These are phyloP conservation scores for Vultur gryphus DNA, from an alignment of 2,797 vertebrate genomes.

Conservation along the genomic window DNA sequence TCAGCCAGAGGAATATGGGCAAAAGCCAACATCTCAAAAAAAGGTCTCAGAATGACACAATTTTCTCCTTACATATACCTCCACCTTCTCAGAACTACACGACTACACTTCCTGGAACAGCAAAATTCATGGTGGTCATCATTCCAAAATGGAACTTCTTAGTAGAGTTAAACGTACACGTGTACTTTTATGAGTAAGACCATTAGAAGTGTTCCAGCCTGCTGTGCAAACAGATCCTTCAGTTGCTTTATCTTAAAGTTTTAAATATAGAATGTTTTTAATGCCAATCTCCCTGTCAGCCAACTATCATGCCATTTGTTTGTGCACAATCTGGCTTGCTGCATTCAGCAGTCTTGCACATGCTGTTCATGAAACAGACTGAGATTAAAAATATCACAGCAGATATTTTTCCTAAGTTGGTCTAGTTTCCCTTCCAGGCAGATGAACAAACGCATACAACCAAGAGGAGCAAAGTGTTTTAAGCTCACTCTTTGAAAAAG, in stretches of 20 bases:
- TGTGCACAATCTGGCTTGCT: background rate
- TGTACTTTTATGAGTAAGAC: background rate
- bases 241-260: background rate
- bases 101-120: background rate
- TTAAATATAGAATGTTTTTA: background rate
- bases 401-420: background rate
- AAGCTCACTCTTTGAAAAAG: background rate
- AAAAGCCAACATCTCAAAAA: background rate
- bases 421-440: background rate
- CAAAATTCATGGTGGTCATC: background rate
- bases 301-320: background rate
- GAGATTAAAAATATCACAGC: constrained; percentile 22
- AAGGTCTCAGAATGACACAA: background rate
- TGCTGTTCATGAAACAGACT: background rate
- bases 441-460: background rate
- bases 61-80: background rate
- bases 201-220: background rate
- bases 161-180: rapidly evolving
- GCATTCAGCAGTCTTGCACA: constrained; percentile 8
- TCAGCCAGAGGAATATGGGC: background rate
- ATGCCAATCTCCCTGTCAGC: background rate
- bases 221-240: background rate
- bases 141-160: background rate
- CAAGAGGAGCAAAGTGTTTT: background rate
- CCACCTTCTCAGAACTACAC: background rate